Evolutionary conservation across 1,140 invertebrate species (phyloP), one percentile per base, ranked within the genome.

Genomic region (Scaptodrosophila lebanonensis): DNA sequence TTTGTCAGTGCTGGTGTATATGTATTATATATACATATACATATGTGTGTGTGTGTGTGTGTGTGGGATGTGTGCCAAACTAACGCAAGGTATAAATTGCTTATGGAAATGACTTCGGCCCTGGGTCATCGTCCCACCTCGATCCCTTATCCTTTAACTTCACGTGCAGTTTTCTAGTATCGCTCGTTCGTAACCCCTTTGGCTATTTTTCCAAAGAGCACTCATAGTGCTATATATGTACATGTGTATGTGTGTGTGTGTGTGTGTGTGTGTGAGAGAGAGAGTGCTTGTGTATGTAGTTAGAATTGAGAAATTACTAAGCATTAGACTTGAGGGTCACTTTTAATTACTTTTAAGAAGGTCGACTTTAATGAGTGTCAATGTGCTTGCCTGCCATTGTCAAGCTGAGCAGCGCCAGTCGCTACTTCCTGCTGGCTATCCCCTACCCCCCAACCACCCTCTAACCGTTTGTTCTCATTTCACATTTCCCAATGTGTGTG

Each of bases 301-400:
- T n/a, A 20, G 16, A 42, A 53, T 51, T 85, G 82, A 85, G 72
- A 83, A 85, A 85, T 85, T 71, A 75, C 63, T 50, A 32, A 63
- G 51, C 69, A 83, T 84, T 76, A 84, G 65, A 62, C 64, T 64
- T 40, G 47, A 75, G 69, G 76, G 82, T 79, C 72, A 71, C 68
- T 84, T 68, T 85, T 83, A 85, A 85, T 83, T 83, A 84, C 82
- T 83, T 84, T 79, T 36, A 65, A 83, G 83, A 85, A 84, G 83
- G 82, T 84, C 76, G 83, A 68, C 61, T 58, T 65, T 65, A 85
- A 85, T 84, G 69, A 83, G 82, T 83, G 66, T 64, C 61, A 51
- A 64, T 64, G 43, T 40, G 35, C 27, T 39, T 52, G 35, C 33
- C 17, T 13, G n/a, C 5, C 22, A 18, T 17, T n/a, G 32, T 33